Percentiles rank a stretch among this genome's conserved stretches.
Evolutionary conservation across 1,140 invertebrate species (phyloP).

Genomic region (Drosophila yakuba): DNA sequence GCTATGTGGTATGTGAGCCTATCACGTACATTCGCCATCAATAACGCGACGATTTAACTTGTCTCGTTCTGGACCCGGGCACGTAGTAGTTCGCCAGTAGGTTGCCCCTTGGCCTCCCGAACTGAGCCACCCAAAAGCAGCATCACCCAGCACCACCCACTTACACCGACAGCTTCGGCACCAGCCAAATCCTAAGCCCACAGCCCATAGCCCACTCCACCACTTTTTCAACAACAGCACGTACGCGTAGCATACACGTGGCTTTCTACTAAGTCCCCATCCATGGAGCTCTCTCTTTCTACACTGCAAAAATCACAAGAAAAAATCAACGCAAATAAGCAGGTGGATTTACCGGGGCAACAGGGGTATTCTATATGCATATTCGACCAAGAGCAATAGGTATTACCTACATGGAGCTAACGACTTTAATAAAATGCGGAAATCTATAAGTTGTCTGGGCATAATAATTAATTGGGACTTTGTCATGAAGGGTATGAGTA

Average conservation of each 20-base stretch:
- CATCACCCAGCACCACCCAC: constrained; percentile 7
- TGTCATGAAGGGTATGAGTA: no score
- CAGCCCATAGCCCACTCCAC: background rate
- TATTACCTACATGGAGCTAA: no score
- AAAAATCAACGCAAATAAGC: background rate
- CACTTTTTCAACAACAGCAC: constrained; percentile 36
- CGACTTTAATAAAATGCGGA: no score
- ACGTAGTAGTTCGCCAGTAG: constrained; percentile 57
- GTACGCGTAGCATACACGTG: constrained; percentile 52
- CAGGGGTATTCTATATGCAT: no score
- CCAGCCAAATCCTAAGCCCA: background rate
- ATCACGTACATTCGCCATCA: constrained; percentile 82
- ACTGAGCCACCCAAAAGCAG: background rate
- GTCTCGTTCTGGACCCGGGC: constrained; percentile 70
- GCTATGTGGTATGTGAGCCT: constrained; percentile 65
- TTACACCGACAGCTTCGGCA: background rate
- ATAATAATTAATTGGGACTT: no score
- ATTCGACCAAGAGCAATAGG: no score
- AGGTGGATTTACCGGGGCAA: background rate
- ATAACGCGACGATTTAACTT: constrained; percentile 83
- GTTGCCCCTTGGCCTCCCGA: constrained; percentile 24
- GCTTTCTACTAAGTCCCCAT: constrained; percentile 40
- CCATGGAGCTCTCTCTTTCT: constrained; percentile 6
- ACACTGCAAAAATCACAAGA: constrained; percentile 8
- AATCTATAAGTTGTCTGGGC: no score